These are phyloP conservation scores for Hassar affinis DNA, from an alignment of 2,113 vertebrate genomes.

Conservation along the genomic window DNA sequence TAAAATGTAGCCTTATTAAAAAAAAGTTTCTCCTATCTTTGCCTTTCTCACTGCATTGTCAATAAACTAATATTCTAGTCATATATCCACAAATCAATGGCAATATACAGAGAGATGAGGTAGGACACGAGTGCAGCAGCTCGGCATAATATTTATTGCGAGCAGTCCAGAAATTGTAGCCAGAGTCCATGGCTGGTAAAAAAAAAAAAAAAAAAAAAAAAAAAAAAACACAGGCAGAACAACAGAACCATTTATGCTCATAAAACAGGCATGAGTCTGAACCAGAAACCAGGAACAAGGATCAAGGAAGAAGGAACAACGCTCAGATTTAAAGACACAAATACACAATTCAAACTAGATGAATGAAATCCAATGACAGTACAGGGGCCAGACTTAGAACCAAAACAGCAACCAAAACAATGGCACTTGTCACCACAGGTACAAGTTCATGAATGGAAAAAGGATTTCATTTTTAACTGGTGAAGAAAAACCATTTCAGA, in stretches of 20 bases:
- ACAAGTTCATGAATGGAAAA: background rate
- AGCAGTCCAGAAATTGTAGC: background rate
- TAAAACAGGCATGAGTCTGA: background rate
- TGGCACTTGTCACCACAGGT: background rate
- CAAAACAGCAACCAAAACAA: background rate
- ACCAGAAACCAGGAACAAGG: background rate
- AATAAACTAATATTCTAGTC: slow-evolving; percentile 12
- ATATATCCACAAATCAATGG: slow-evolving; percentile 12
- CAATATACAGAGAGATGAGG: slow-evolving; percentile 1
- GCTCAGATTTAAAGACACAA: background rate
- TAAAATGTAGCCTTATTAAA: background rate
- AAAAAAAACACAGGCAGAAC: too few species aligned
- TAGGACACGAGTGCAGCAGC: background rate
- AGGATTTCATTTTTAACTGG: background rate
- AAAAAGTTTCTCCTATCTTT: background rate
- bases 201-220: too few species aligned
- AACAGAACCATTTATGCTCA: background rate
- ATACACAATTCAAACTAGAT: background rate
- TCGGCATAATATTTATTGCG: background rate
- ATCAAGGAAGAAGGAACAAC: background rate
- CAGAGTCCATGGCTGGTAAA: background rate
- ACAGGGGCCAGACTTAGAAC: background rate
- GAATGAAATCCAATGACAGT: background rate
- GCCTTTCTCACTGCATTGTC: background rate
- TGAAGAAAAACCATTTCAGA: background rate